phyloP scores from a whole-genome alignment of 2,113 vertebrate genomes.

The Formicarius rufipectus region DNA sequence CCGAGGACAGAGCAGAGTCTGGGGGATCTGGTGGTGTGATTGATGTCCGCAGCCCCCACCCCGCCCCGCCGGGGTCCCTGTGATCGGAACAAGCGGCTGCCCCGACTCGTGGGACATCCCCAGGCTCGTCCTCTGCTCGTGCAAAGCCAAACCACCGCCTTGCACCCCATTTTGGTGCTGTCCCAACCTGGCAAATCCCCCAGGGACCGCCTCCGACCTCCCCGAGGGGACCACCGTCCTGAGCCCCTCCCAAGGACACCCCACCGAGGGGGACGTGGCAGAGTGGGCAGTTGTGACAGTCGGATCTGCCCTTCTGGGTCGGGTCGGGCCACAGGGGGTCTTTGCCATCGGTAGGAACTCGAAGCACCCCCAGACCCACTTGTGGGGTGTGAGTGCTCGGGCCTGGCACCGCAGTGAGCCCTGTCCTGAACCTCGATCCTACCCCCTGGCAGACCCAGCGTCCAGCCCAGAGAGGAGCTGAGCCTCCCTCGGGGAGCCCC shows the following conservation, averaged over 20 bases:
- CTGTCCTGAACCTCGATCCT: neutral
- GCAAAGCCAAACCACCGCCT: neutral
- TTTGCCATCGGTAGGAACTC: neutral
- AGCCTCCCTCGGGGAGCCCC: neutral
- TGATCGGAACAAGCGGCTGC: neutral
- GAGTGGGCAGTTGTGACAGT: neutral
- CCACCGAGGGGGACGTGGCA: rapidly evolving
- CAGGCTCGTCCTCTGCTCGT: neutral
- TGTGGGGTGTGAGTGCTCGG: neutral
- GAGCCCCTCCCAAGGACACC: neutral
- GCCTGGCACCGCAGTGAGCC: neutral
- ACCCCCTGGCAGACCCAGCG: neutral
- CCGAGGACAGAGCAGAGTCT: neutral
- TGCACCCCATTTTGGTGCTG: neutral
- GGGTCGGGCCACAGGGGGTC: neutral
- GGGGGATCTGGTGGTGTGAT: neutral
- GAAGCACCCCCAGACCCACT: neutral
- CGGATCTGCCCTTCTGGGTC: neutral
- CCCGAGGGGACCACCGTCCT: too few species aligned
- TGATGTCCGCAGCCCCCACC: neutral
- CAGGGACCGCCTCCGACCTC: neutral
- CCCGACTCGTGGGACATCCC: rapidly evolving
- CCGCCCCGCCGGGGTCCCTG: neutral
- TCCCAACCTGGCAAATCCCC: neutral
- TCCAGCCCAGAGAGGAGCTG: neutral